Percentiles rank a stretch among this genome's conserved stretches.
These are phyloP conservation scores for Microplitis demolitor DNA, from an alignment of 1,140 invertebrate species.

Conservation along the genomic window DNA sequence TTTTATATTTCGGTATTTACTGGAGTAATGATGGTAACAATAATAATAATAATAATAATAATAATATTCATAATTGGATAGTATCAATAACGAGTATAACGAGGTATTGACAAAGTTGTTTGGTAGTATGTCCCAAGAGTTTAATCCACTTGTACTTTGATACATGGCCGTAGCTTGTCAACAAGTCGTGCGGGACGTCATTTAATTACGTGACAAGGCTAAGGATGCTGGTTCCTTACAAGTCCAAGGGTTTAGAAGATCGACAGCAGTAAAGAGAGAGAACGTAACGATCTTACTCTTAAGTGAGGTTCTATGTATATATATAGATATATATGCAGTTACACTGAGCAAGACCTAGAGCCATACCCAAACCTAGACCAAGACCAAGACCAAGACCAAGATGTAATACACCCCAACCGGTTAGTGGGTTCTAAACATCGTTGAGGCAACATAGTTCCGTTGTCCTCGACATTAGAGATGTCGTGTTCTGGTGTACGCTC, in stretches of 20 bases:
- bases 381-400: slow-evolving; percentile 23
- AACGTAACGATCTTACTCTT: background rate
- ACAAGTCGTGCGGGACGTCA: slow-evolving; percentile 48
- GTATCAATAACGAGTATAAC: background rate
- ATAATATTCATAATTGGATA: background rate
- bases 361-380: background rate
- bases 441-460: slow-evolving; percentile 2
- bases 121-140: slow-evolving; percentile 6
- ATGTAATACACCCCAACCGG: slow-evolving; percentile 24
- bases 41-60: background rate
- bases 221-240: slow-evolving; percentile 27
- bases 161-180: slow-evolving; percentile 50
- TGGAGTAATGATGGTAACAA: background rate
- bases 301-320: background rate
- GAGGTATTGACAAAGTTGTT: background rate
- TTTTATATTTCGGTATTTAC: background rate
- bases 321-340: background rate
- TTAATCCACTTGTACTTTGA: slow-evolving; percentile 46
- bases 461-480: slow-evolving; percentile 36
- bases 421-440: slow-evolving; percentile 18
- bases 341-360: slow-evolving; percentile 18
- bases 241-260: slow-evolving; percentile 6
- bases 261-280: background rate
- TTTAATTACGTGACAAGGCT: slow-evolving; percentile 55
- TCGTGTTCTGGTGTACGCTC: slow-evolving; percentile 41